These are phyloP conservation scores for Strigops habroptila DNA, from an alignment of 2,113 vertebrate genomes.

Conservation along the genomic window DNA sequence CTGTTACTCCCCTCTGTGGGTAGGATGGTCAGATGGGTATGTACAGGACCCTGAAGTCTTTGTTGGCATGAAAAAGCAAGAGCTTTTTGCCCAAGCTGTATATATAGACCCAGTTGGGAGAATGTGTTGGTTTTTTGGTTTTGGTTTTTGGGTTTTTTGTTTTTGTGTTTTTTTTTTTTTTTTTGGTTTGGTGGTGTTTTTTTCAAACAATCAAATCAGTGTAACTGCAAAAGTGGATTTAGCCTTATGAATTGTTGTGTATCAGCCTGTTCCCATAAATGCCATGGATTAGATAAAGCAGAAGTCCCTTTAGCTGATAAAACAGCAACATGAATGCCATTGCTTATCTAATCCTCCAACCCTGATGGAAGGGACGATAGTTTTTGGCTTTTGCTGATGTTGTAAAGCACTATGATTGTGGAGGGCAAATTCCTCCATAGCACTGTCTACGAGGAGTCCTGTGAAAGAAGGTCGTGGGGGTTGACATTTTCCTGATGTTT, in stretches of 20 bases:
- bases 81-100: neutral
- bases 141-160: neutral
- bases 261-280: neutral
- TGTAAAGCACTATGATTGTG: rapidly evolving
- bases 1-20: neutral
- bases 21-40: neutral
- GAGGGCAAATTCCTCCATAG: neutral
- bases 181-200: neutral
- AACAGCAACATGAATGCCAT: neutral
- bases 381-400: neutral
- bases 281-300: neutral
- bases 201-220: neutral
- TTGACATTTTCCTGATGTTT: neutral
- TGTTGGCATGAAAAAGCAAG: neutral
- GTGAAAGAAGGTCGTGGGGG: too few species aligned
- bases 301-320: neutral
- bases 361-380: neutral
- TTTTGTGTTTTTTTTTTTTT: neutral
- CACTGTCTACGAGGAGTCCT: rapidly evolving
- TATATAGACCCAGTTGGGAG: neutral
- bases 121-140: neutral
- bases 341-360: neutral
- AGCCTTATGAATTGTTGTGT: rapidly evolving
- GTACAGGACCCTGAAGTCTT: neutral
- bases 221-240: neutral